Base-by-base conservation (phyloP, 2,888 invertebrate species). In the Aleiodes testaceus region DNA sequence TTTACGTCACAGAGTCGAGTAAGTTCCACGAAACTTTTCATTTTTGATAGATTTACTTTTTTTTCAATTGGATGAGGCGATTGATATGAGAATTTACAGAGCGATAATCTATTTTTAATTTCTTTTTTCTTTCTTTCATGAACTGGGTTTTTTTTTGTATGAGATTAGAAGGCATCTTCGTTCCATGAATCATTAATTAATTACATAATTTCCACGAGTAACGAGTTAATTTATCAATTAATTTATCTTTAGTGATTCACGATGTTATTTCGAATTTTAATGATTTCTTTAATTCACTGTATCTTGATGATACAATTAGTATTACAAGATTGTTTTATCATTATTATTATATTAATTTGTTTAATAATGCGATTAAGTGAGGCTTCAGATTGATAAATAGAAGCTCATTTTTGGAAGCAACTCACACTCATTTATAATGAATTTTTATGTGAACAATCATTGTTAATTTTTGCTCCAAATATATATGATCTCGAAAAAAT, bases 41-140 rank as follows among this genome's bases (percentile, higher is more conserved):
- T 61, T 63, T 64, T 47, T 69, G 67, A 59, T 16, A 63, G 53
- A 61, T 67, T 66, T n/a, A n/a, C 47, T 69, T 53, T 47, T 42
- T 67, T 65, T 49, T 42, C 20, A 20, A 16, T 55, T 45, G 1
- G 14, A n/a, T 44, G 16, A n/a, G 18, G 16, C 26, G 53, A 66
- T 53, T 61, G 11, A 44, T 44, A 44, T 61, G 1, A 30, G 12
- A 22, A 53, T 26, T 22, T 7, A 11, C 6, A 2, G 14, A n/a
- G 53, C n/a, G 20, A 12, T 22, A 3, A 12, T 22, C n/a, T 53
- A 14, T 30, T 12, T 64, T 47, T 64, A 22, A 16, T 26, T 49
- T 47, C 9, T 52, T 52, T 18, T 47, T n/a, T 64, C 12, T 45
- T 47, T 30, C n/a, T 9, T 30, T 64, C 26, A 26, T 63, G 3